Base-by-base conservation (phyloP, 2,888 invertebrate genomes). In the Malthinus flaveolus region DNA sequence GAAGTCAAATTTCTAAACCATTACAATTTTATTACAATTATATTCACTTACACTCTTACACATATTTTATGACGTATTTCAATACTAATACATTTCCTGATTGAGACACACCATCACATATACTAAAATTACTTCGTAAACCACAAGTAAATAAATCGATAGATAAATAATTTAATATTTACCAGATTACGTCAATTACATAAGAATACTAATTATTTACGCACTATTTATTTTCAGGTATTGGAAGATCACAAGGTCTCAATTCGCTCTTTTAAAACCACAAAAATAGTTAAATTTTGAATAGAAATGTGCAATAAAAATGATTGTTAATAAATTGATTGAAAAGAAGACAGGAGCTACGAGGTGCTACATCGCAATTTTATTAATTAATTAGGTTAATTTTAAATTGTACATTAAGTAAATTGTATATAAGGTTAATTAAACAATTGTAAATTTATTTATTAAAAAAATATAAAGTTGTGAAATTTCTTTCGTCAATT, bases 141-240 rank as follows among this genome's bases (percentile, higher is more conserved):
- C 23, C 23, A 23, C 23, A 23, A 5, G 3, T 23, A 23, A 23
- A 23, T 23, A 23, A 23, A 23, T 23, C 23, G 5, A 23, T 23
- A 23, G 5, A 23, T 23, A 23, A 23, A 23, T 23, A 23, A 23
- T 3, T 23, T 23, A 23, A 23, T 23, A 23, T 23, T 23, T 23
- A 3, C 23, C 23, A 2, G 23, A 23, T n/a, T 23, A 23, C 5
- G 23, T 23, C 23, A 23, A 23, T 23, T 23, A 23, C 23, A 5
- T 23, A 23, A 23, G 23, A 23, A 50, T 39, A 56, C 47, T 51
- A 46, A 44, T 51, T 47, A 50, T 51, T 56, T 51, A 56, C 51
- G 56, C 56, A 50, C 56, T 56, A 56, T 54, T 59, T 55, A 50
- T 59, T 59, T 55, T 23, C 59, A 57, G 57, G 52, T 42, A 52